phyloP scores from a whole-genome alignment of 2,888 invertebrate genomes.

The Cyclophora albipunctata region DNA sequence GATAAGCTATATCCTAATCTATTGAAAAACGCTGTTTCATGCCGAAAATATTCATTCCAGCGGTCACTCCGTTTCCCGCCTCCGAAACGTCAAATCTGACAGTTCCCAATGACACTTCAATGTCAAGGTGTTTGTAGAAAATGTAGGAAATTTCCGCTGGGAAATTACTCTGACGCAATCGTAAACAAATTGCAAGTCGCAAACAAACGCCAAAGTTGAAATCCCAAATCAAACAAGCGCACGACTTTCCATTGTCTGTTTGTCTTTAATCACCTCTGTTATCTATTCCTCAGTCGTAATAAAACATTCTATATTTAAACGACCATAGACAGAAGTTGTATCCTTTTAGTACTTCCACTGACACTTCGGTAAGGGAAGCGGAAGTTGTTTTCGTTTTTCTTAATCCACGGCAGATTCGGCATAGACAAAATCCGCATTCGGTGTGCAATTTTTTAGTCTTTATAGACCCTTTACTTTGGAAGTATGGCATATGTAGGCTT shows the following conservation, averaged over 20 bases:
- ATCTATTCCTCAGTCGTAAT: slow-evolving; percentile 34
- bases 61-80: no score
- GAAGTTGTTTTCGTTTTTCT: slow-evolving; percentile 50
- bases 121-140: neutral
- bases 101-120: neutral
- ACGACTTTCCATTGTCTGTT: slow-evolving; percentile 33
- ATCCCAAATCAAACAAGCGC: slow-evolving; percentile 30
- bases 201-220: slow-evolving; percentile 16
- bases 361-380: slow-evolving; percentile 57
- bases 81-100: no score
- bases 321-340: slow-evolving; percentile 67
- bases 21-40: no score
- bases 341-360: slow-evolving; percentile 54
- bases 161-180: slow-evolving; percentile 32
- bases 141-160: slow-evolving; percentile 15
- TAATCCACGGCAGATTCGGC: slow-evolving; percentile 53
- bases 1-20: no score
- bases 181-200: slow-evolving; percentile 20
- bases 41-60: no score
- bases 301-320: slow-evolving; percentile 57
- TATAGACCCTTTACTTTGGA: slow-evolving; percentile 38
- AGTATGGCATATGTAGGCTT: slow-evolving; percentile 70
- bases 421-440: slow-evolving; percentile 51
- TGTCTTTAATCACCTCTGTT: slow-evolving; percentile 17
- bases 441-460: slow-evolving; percentile 61